phyloP scores from a whole-genome alignment of 2,113 vertebrate species.

The Trachemys scripta region DNA sequence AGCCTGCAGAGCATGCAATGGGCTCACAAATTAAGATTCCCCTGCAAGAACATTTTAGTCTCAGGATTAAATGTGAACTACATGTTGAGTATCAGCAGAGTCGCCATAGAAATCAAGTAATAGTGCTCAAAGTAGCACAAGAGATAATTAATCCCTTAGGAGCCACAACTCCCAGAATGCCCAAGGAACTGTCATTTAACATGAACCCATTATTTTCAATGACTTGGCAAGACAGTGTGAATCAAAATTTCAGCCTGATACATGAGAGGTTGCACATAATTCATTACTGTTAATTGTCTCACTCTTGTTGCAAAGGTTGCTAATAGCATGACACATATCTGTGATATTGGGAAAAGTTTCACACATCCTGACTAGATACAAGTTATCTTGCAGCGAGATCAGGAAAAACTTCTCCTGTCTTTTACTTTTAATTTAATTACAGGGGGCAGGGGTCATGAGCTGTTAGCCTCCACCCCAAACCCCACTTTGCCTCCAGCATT shows the following conservation, averaged over 20 bases:
- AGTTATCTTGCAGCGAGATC: not conserved
- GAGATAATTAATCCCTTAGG: not conserved
- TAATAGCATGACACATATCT: not conserved
- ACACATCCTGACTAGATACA: not conserved
- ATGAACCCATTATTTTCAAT: conserved; percentile 22
- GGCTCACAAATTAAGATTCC: conserved; percentile 38
- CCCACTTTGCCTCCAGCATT: too few relatives aligned
- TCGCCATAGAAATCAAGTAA: not conserved
- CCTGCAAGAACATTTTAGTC: conserved; percentile 12
- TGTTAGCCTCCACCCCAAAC: too few relatives aligned
- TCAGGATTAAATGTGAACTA: not conserved
- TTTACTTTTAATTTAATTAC: not conserved
- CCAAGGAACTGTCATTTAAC: not conserved
- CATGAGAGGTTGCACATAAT: not conserved
- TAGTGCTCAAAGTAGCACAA: not conserved
- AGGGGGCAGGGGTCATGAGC: too few relatives aligned
- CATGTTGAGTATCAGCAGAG: conserved; percentile 31
- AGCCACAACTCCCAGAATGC: not conserved
- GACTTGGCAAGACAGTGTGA: not conserved
- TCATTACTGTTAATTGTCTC: not conserved
- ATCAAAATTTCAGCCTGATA: conserved; percentile 29
- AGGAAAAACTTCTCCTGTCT: not conserved
- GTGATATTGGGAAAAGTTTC: not conserved
- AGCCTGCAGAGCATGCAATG: not conserved
- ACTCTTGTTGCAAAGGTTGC: not conserved